Conservation (phyloP, 1,140 invertebrate species). For the Bombus polaris region DNA sequence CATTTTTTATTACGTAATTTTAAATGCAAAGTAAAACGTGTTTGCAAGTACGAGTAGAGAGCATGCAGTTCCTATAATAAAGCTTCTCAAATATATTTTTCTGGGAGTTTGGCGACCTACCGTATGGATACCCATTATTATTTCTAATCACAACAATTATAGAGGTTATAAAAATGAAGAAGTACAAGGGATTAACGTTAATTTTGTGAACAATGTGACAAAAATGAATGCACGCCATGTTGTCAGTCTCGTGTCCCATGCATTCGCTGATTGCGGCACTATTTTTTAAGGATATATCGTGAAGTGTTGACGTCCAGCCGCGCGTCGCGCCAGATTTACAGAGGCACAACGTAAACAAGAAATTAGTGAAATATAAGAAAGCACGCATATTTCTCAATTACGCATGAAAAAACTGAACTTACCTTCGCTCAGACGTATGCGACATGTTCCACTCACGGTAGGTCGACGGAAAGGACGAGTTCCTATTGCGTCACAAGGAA, state of each 20-base stretch:
- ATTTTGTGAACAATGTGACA: constrained; percentile 70
- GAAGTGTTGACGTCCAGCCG: background rate
- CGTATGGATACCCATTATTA: no score
- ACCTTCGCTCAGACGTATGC: constrained; percentile 89
- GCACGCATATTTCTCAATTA: constrained; percentile 19
- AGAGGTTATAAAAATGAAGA: background rate
- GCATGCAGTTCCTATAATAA: background rate
- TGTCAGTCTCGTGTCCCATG: constrained; percentile 85
- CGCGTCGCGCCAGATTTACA: background rate
- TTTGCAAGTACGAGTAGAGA: background rate
- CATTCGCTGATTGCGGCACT: constrained; percentile 65
- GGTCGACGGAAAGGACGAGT: constrained; percentile 87
- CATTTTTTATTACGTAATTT: constrained; percentile 64
- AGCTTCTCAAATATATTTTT: background rate
- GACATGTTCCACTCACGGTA: constrained; percentile 90
- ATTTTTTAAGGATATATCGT: constrained; percentile 40
- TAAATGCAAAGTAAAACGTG: constrained; percentile 51
- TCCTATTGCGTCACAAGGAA: constrained; percentile 76
- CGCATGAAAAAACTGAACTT: constrained; percentile 81
- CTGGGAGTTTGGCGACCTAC: background rate
- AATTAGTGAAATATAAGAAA: constrained; percentile 16
- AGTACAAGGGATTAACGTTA: background rate
- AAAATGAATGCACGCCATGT: constrained; percentile 86
- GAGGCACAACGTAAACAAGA: background rate
- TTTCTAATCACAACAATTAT: background rate